Evolutionary conservation across 2,797 vertebrate genomes (phyloP).

Genomic region (Etheostoma perlongum): DNA sequence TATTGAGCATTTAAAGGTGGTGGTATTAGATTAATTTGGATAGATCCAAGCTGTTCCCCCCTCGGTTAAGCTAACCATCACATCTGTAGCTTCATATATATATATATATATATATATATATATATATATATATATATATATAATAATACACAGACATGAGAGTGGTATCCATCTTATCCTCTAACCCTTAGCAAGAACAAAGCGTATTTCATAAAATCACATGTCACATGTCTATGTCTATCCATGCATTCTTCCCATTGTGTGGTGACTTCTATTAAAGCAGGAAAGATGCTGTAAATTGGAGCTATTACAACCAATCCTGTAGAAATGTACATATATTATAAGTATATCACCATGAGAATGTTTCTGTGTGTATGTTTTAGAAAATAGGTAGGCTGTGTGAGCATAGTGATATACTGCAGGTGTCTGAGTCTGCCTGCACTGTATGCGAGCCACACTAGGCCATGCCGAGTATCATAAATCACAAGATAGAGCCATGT

Average conservation of each 20-base stretch:
- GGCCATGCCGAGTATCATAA: constrained; percentile 44
- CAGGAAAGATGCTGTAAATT: neutral
- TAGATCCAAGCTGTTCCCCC: neutral
- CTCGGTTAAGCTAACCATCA: neutral
- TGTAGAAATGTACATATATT: neutral
- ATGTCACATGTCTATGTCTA: neutral
- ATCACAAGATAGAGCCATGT: constrained; percentile 43
- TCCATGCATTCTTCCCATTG: neutral
- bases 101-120: no score
- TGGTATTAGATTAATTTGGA: neutral
- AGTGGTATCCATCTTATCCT: neutral
- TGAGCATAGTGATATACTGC: neutral
- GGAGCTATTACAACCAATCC: neutral
- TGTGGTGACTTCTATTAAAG: neutral
- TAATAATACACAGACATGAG: neutral
- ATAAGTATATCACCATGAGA: neutral
- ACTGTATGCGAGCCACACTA: constrained; percentile 27
- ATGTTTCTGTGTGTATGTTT: neutral
- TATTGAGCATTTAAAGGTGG: neutral
- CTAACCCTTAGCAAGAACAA: neutral
- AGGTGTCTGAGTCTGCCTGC: constrained; percentile 1
- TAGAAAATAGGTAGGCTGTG: neutral
- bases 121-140: no score
- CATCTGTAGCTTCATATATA: neutral
- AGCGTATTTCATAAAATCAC: neutral